These are phyloP conservation scores for Fissipunctia ypsillon DNA, from an alignment of 2,888 invertebrate species.

Conservation along the genomic window DNA sequence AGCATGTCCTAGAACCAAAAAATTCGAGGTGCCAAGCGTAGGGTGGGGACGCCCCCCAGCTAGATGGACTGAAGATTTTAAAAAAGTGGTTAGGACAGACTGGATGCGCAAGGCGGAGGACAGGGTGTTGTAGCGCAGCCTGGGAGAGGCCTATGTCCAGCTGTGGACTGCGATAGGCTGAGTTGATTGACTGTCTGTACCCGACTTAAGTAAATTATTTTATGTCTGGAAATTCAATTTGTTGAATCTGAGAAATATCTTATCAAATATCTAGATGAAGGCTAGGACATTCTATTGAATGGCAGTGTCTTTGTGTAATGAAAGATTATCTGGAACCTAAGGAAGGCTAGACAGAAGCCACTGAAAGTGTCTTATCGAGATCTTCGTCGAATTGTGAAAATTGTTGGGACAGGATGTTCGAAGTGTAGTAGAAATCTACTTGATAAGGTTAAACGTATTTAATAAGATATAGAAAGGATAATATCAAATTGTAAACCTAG, in stretches of 20 bases:
- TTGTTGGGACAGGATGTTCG: constrained; percentile 5
- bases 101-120: background rate
- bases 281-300: background rate
- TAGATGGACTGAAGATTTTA: background rate
- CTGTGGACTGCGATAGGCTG: background rate
- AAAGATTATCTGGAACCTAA: constrained; percentile 17
- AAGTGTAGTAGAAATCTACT: background rate
- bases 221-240: constrained; percentile 22
- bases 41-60: background rate
- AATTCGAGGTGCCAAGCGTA: background rate
- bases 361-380: constrained; percentile 5
- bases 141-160: background rate
- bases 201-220: background rate
- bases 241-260: constrained; percentile 4
- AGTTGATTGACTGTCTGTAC: background rate
- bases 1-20: background rate
- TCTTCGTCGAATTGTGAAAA: background rate
- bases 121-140: background rate
- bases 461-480: background rate
- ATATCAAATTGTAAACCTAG: background rate
- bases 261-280: constrained; percentile 1
- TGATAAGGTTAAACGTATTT: background rate
- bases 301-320: background rate
- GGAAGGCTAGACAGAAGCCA: background rate
- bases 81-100: background rate